Base-by-base conservation (phyloP, 2,888 invertebrate species). In the Lepidonotus clava region DNA sequence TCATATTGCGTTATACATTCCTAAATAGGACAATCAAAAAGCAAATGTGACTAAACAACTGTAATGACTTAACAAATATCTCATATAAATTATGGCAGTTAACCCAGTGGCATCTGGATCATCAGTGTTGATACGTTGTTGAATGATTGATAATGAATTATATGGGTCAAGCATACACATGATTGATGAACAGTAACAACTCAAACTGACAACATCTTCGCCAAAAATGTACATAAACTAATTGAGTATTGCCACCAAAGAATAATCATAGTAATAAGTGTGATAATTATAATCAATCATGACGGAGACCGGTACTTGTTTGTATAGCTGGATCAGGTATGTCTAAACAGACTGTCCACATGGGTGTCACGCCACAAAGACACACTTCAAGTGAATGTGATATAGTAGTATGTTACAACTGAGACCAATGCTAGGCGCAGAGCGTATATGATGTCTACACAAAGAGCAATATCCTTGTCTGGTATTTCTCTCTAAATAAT, bases 371-470 rank as follows among this genome's bases (percentile, higher is more conserved):
- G 51, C 80, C 41, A 80, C 41, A 80, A 80, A 41, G 41, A 80
- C 80, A 80, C 80, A 80, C 51, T 80, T 80, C 80, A 80, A 80
- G 80, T 80, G 80, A 80, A 80, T 80, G 80, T 80, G 80, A 80
- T 51, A 80, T 46, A 46, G 46, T 80, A 80, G 41, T 46, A 80
- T 80, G 28, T 24, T 80, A 80, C 46, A 51, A 80, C 46, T 46
- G 51, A 51, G 51, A 80, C 46, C 24, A 28, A n/a, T 40, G 32
- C 76, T 80, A 41, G 46, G 46, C 80, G 71, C 38, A 71, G 11
- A 61, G 61, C 28, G 28, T 11, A 28, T 11, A 56, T 11, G 14
- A 5, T 21, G 38, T 38, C 71, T 71, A 34, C 36, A 34, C 14
- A n/a, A 38, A 71, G 14, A 71, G n/a, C 36, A 38, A 38, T n/a